These are phyloP conservation scores for Channa maculata DNA, from an alignment of 2,113 vertebrate genomes.

Conservation along the genomic window DNA sequence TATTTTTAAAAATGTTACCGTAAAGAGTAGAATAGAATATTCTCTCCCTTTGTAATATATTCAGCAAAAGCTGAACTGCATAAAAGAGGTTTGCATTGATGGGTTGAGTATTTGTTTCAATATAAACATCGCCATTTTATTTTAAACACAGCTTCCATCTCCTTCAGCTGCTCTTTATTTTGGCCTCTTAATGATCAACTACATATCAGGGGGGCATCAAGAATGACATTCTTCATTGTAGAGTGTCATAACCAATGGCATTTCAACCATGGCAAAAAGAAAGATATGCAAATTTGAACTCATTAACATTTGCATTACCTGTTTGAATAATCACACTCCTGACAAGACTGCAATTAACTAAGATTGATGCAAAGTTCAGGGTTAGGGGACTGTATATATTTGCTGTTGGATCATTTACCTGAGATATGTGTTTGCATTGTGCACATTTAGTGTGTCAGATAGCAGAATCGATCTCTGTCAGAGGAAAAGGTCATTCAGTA, in stretches of 20 bases:
- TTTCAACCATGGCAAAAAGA: slow-evolving; percentile 99
- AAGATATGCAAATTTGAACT: slow-evolving; percentile 99
- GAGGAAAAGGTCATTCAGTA: slow-evolving; percentile 66
- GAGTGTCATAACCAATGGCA: slow-evolving; percentile 99
- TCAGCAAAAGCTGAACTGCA: slow-evolving; percentile 9
- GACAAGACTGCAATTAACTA: slow-evolving; percentile 99
- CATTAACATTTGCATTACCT: slow-evolving; percentile 99
- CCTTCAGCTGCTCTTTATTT: slow-evolving; percentile 83
- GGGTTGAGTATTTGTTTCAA: slow-evolving; percentile 22
- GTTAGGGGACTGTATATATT: slow-evolving; percentile 84
- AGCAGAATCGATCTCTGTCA: slow-evolving; percentile 68
- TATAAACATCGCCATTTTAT: slow-evolving; percentile 24
- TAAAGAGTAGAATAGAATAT: not conserved
- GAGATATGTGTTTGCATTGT: slow-evolving; percentile 37
- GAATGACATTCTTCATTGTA: slow-evolving; percentile 98
- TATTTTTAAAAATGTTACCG: not conserved
- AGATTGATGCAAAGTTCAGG: slow-evolving; percentile 99
- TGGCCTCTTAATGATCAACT: slow-evolving; percentile 96
- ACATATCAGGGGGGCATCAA: slow-evolving; percentile 97
- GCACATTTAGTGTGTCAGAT: slow-evolving; percentile 52
- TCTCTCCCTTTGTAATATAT: not conserved
- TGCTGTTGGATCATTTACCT: slow-evolving; percentile 70
- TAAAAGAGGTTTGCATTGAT: not conserved
- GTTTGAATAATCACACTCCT: slow-evolving; percentile 99
- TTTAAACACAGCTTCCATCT: slow-evolving; percentile 2